Percentiles rank a stretch among this genome's conserved stretches.
Evolutionary conservation across 35 echinoderm and acorn worm genomes (phyloP).

Genomic region (Hemicentrotus pulcherrimus): DNA sequence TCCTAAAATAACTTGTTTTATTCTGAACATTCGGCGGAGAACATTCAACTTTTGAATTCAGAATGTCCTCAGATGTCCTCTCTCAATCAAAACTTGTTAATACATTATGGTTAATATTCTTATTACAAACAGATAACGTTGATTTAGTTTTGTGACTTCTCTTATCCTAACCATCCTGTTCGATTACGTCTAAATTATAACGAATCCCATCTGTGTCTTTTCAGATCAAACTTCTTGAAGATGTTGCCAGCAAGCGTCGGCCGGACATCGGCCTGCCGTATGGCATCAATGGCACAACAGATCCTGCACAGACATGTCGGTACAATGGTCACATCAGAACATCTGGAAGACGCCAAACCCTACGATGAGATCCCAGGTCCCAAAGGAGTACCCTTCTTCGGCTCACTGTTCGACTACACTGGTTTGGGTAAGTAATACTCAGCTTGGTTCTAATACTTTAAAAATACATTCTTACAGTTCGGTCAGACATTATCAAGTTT

Average conservation of each 20-base stretch:
- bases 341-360: conserved; percentile 56
- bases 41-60: neutral
- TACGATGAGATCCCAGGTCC: conserved; percentile 91
- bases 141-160: no score
- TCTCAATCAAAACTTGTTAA: no score
- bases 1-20: neutral
- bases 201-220: neutral
- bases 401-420: conserved; percentile 90
- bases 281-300: conserved; percentile 28
- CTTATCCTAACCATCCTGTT: no score
- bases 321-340: neutral
- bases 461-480: neutral
- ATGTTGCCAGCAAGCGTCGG: conserved; percentile 39
- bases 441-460: neutral
- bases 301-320: neutral
- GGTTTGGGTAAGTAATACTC: conserved; percentile 66
- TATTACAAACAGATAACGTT: no score
- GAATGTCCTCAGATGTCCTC: no score
- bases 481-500: neutral
- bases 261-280: conserved; percentile 41
- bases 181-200: neutral
- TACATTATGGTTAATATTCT: no score
- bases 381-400: conserved; percentile 83
- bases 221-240: neutral
- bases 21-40: neutral